Percentiles rank a stretch among this genome's conserved stretches.
Conservation (phyloP, 2,797 vertebrate species). For the Hemitrygon akajei region DNA sequence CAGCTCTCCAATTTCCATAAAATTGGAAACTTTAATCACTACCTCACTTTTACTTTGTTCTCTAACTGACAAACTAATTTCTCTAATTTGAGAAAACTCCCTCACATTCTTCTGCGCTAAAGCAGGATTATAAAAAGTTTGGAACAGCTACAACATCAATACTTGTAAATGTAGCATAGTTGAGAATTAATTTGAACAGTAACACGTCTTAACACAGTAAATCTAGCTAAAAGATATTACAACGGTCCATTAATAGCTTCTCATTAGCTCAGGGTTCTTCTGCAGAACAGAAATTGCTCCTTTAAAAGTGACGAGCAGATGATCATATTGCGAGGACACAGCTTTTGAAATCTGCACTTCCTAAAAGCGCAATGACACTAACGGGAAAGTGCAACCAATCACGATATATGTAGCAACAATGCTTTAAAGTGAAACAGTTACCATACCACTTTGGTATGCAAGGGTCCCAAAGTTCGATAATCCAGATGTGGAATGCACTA, state of each 20-base stretch:
- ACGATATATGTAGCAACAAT: background rate
- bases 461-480: constrained; percentile 16
- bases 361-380: background rate
- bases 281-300: background rate
- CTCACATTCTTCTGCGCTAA: background rate
- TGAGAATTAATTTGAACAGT: background rate
- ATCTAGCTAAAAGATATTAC: background rate
- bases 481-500: constrained; percentile 28
- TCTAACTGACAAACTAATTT: background rate
- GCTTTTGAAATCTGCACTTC: background rate
- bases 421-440: constrained; percentile 20
- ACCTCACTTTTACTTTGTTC: background rate
- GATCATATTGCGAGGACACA: background rate
- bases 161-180: background rate
- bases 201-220: background rate
- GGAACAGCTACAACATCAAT: background rate
- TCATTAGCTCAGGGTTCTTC: background rate
- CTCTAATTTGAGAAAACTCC: background rate
- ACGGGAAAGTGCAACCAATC: background rate
- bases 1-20: background rate
- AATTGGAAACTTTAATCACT: background rate
- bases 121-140: background rate
- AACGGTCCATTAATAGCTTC: background rate
- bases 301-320: background rate
- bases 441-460: background rate